These are phyloP conservation scores for Eutolmus rufibarbis DNA, from an alignment of 2,888 invertebrate species.

Conservation along the genomic window DNA sequence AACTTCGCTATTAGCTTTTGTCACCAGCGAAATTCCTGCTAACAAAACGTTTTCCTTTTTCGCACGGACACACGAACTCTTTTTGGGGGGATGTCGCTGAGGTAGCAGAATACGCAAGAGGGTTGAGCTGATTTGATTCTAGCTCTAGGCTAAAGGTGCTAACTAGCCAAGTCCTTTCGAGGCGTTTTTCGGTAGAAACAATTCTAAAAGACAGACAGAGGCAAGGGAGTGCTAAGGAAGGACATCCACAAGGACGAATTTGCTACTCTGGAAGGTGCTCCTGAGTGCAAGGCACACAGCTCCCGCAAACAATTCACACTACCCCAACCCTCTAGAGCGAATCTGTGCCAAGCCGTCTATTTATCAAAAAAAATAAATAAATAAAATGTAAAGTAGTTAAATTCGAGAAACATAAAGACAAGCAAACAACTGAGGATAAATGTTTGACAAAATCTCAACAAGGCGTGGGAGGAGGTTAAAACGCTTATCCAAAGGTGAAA, in stretches of 20 bases:
- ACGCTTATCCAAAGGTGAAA: background rate
- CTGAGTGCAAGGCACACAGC: background rate
- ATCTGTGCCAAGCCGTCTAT: background rate
- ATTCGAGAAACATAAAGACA: background rate
- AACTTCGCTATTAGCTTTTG: background rate
- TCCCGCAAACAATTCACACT: background rate
- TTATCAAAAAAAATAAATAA: background rate
- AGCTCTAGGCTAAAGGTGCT: background rate
- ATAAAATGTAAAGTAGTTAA: background rate
- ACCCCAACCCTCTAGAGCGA: background rate
- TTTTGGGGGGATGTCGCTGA: no score
- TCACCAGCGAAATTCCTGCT: background rate
- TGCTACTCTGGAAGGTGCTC: background rate
- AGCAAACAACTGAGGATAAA: background rate
- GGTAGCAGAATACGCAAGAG: background rate
- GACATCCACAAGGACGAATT: background rate
- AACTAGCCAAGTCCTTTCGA: background rate
- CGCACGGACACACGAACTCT: background rate
- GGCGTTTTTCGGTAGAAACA: background rate
- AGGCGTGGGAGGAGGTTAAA: background rate
- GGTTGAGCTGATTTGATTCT: background rate
- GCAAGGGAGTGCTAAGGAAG: background rate
- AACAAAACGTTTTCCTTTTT: background rate
- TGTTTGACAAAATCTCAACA: background rate
- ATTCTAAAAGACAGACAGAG: background rate